Conservation (phyloP, 2,888 invertebrate species). For the Pheosia gnoma region DNA sequence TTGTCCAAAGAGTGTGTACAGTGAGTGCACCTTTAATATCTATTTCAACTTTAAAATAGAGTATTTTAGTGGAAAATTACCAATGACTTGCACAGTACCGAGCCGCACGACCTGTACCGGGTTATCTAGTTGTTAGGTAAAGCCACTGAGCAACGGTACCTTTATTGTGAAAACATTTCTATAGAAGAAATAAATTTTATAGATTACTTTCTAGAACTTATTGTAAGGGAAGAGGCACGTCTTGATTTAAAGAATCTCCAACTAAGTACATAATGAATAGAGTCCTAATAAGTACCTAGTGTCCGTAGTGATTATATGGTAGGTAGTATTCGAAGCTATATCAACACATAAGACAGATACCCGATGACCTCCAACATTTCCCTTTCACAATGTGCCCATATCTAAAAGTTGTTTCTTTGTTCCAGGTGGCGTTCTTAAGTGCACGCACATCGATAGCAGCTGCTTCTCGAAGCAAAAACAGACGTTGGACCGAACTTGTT, state of each 20-base stretch:
- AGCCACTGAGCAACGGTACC: background rate
- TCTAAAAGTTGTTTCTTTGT: conserved; percentile 40
- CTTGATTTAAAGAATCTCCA: too few species aligned
- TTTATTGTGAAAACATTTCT: too few species aligned
- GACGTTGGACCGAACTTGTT: conserved; percentile 43
- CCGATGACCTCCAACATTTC: background rate
- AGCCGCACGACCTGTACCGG: conserved; percentile 1
- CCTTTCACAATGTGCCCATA: background rate
- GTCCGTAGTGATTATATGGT: too few species aligned
- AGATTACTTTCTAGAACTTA: too few species aligned
- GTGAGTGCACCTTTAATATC: background rate
- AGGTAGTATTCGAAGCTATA: background rate
- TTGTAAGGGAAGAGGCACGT: too few species aligned
- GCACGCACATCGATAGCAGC: conserved; percentile 55
- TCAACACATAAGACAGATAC: background rate
- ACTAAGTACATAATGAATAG: too few species aligned
- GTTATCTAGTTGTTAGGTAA: conserved; percentile 14
- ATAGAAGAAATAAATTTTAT: too few species aligned
- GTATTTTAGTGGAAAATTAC: background rate
- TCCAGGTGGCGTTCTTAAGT: conserved; percentile 79
- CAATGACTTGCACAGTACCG: background rate
- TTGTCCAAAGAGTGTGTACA: background rate
- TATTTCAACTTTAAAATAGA: too few species aligned
- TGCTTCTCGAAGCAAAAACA: conserved; percentile 37
- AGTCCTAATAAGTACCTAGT: too few species aligned